Percentiles rank a stretch among this genome's conserved stretches.
Evolutionary conservation across 2,888 invertebrate species (phyloP).

Genomic region (Oligia latruncula): DNA sequence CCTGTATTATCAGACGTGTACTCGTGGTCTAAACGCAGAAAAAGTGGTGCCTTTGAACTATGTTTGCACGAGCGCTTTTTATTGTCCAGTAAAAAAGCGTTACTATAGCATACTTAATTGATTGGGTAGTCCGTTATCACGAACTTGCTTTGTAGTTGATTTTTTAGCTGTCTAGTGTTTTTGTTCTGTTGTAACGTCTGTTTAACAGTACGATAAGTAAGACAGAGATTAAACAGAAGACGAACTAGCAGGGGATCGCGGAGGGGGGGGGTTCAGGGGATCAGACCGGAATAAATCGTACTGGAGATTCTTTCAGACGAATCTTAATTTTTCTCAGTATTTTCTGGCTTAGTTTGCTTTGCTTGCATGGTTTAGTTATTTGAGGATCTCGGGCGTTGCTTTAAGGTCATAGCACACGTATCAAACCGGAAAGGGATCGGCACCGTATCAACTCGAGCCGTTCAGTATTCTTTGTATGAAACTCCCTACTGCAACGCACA

Average conservation of each 20-base stretch:
- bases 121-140: slow-evolving; percentile 21
- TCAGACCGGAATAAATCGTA: no score
- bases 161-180: slow-evolving; percentile 18
- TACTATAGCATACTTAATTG: slow-evolving; percentile 19
- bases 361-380: background rate
- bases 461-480: no score
- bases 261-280: no score
- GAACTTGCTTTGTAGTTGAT: background rate
- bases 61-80: slow-evolving; percentile 28
- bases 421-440: no score
- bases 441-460: no score
- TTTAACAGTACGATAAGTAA: background rate
- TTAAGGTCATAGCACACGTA: no score
- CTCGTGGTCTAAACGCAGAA: background rate
- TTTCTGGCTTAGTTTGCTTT: background rate
- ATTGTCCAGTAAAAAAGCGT: slow-evolving; percentile 10
- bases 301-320: background rate
- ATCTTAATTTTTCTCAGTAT: background rate
- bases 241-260: no score
- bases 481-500: no score
- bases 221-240: no score
- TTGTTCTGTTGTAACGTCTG: background rate
- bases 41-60: slow-evolving; percentile 4
- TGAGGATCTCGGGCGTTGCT: background rate
- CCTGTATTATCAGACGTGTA: background rate